Conservation (phyloP, 2,113 vertebrate species). For the Pteruthius melanotis region DNA sequence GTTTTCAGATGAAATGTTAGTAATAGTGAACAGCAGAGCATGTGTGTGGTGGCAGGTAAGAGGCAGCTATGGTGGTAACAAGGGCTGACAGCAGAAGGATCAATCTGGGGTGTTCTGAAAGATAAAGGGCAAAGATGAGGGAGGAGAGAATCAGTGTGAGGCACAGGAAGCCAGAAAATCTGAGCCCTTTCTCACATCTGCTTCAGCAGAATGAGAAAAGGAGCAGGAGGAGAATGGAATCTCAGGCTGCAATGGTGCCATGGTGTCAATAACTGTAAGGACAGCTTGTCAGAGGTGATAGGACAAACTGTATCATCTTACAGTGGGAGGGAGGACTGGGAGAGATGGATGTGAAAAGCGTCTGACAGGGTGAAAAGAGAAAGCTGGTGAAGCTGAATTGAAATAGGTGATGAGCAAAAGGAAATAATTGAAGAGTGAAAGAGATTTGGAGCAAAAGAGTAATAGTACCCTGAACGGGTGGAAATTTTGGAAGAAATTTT, state of each 20-base stretch:
- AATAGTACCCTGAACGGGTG: fast-evolving
- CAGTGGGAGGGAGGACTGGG: neutral
- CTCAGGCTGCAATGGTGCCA: neutral
- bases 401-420: neutral
- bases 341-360: neutral
- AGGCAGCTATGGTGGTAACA: fast-evolving
- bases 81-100: neutral
- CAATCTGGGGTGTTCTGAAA: neutral
- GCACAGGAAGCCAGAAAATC: neutral
- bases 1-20: neutral
- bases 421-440: neutral
- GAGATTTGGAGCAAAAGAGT: neutral
- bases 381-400: neutral
- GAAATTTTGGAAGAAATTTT: neutral
- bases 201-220: neutral
- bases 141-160: neutral
- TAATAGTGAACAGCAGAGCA: neutral
- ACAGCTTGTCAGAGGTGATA: conserved; percentile 1
- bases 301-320: neutral
- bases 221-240: neutral
- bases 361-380: conserved; percentile 22
- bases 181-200: neutral
- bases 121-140: neutral
- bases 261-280: neutral
- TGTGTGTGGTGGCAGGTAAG: neutral